These are phyloP conservation scores for Myoxocephalus aenaeus DNA, from an alignment of 2,797 vertebrate genomes.

Conservation along the genomic window DNA sequence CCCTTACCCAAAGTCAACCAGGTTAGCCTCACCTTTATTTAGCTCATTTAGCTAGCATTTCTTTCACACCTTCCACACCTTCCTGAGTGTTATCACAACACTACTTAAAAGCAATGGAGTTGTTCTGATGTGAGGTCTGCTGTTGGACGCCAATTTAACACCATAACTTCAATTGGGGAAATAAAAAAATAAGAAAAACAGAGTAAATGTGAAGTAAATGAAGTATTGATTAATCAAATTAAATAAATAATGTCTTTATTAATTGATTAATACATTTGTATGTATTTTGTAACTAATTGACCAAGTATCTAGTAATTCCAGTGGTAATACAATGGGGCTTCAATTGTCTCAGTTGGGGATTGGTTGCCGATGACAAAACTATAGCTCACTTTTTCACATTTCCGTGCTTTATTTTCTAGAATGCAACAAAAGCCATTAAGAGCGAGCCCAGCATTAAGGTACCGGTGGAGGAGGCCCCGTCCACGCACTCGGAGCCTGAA, in stretches of 20 bases:
- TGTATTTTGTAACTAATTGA: not conserved
- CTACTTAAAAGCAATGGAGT: too few relatives aligned
- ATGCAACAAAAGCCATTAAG: slow-evolving; percentile 89
- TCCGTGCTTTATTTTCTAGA: slow-evolving; percentile 51
- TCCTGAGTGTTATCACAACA: too few relatives aligned
- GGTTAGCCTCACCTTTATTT: too few relatives aligned
- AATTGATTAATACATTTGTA: not conserved
- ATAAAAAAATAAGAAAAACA: too few relatives aligned
- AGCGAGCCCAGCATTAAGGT: slow-evolving; percentile 86
- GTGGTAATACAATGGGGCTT: not conserved
- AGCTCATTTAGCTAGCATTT: too few relatives aligned
- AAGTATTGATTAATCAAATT: too few relatives aligned
- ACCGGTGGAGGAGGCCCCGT: slow-evolving; percentile 85
- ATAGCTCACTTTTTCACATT: not conserved
- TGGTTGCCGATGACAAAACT: not conserved
- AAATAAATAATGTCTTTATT: not conserved
- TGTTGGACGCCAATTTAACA: too few relatives aligned
- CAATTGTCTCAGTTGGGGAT: not conserved
- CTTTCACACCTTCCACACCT: too few relatives aligned
- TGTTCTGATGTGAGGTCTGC: too few relatives aligned
- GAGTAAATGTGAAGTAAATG: too few relatives aligned
- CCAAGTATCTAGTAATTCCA: not conserved
- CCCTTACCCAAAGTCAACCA: too few relatives aligned
- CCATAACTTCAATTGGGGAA: too few relatives aligned
- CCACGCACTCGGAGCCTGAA: slow-evolving; percentile 85